Base-by-base conservation (phyloP, 2,888 invertebrate species). In the Standfussiana lucernea region DNA sequence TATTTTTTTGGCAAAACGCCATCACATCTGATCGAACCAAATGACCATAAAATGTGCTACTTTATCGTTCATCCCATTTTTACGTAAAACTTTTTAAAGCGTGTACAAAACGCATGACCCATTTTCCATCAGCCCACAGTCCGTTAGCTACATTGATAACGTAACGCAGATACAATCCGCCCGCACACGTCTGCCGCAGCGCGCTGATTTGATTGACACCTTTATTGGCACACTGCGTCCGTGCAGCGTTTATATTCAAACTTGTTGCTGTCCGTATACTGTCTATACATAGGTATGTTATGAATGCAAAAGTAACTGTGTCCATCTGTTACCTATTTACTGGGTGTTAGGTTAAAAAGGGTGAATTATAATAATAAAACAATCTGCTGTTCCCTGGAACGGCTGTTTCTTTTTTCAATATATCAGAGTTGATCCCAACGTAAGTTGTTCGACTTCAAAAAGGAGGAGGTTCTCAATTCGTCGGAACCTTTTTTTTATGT, bases 181-280 rank as follows among this genome's bases (percentile, higher is more conserved):
- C n/a, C 45, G 62, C 53, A 74, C 15, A 53, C 24, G 53, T 47
- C 53, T 53, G 37, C 24, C 61, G 18, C 32, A 35, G 37, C 37
- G 62, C 32, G 24, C 18, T 75, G 81, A 56, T 74, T 81, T 65
- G 78, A 81, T 81, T 73, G 81, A 56, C 32, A 35, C 10, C 32
- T 80, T 80, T 64, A 78, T 73, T 80, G 62, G 37, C 45, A 32
- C 1, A 53, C 37, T 40, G 62, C 24, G 18, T 5, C n/a, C 35
- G 53, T 53, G 32, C n/a, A 35, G 40, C 45, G 28, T 21, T 64
- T 56, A 18, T 1, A 47, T 73, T 80, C 45, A 56, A n/a, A 73
- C 74, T 80, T 73, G 80, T 40, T 42, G 47, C 59, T 37, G 4
- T 3, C 21, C 24, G 10, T 28, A 1, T 24, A 21, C 10, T 11